Conservation (phyloP, 2,888 invertebrate species). For the Archaeoteleia sp. region DNA sequence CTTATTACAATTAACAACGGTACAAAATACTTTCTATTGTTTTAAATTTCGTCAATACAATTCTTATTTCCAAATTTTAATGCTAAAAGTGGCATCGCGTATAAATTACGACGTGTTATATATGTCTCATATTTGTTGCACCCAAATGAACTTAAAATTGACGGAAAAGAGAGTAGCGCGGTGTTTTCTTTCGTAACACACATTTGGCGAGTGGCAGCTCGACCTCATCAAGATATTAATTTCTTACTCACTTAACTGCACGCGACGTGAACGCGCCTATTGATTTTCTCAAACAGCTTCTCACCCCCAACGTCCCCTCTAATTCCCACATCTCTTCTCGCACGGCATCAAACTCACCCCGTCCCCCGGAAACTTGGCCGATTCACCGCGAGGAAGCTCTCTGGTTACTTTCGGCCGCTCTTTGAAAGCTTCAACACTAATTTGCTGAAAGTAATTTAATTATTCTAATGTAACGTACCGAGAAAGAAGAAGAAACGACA, state of each 20-base stretch:
- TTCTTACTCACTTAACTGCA: conserved; percentile 72
- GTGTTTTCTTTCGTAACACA: conserved; percentile 48
- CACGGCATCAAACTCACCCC: conserved; percentile 61
- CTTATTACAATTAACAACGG: too few species aligned
- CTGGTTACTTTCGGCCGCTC: conserved; percentile 62
- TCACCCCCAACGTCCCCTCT: conserved; percentile 32
- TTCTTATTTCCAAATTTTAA: too few species aligned
- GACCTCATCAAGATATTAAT: conserved; percentile 72
- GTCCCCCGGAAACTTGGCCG: conserved; percentile 62
- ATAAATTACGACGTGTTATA: conserved; percentile 42
- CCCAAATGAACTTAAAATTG: conserved; percentile 35
- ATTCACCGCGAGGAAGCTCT: conserved; percentile 59
- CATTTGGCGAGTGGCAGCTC: conserved; percentile 59
- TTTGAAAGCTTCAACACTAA: conserved; percentile 65
- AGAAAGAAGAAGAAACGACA: conserved; percentile 21
- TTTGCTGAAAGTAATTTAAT: conserved; percentile 67
- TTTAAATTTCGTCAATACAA: too few species aligned
- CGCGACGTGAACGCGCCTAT: conserved; percentile 72
- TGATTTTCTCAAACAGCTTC: conserved; percentile 67
- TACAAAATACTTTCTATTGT: too few species aligned
- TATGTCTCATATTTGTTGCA: conserved; percentile 39
- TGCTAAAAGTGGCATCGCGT: conserved; percentile 13
- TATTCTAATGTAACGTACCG: conserved; percentile 62
- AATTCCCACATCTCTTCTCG: conserved; percentile 53
- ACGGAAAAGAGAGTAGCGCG: conserved; percentile 30